Evolutionary conservation across 1,140 invertebrate genomes (phyloP).

Genomic region (Temnothorax curvispinosus): DNA sequence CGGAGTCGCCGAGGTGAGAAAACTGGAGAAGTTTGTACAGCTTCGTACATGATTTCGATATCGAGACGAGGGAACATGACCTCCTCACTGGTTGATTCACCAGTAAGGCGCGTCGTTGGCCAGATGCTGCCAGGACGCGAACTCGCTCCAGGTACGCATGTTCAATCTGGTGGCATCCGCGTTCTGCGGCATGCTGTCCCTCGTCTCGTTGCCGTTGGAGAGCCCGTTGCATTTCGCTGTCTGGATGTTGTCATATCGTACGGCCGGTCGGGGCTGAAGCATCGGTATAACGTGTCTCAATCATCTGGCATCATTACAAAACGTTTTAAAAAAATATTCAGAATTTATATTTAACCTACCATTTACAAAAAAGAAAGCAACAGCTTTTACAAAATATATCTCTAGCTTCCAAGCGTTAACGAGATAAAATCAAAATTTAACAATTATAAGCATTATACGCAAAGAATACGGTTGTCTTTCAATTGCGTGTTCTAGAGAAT

Average conservation of each 20-base stretch:
- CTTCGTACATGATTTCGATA: constrained; percentile 65
- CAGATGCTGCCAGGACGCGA: constrained; percentile 91
- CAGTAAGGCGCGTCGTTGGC: constrained; percentile 90
- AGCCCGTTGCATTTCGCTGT: constrained; percentile 51
- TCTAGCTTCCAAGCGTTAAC: neutral
- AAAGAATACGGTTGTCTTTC: neutral
- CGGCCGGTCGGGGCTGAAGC: constrained; percentile 61
- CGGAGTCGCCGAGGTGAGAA: constrained; percentile 42
- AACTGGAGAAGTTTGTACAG: constrained; percentile 67
- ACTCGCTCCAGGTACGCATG: constrained; percentile 89
- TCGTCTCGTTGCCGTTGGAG: constrained; percentile 41
- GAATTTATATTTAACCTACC: neutral
- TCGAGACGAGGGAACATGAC: constrained; percentile 31
- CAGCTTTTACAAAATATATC: neutral
- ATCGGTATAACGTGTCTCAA: constrained; percentile 11
- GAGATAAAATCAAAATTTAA: neutral
- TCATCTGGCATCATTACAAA: neutral
- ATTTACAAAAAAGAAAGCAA: neutral
- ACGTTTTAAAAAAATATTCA: neutral
- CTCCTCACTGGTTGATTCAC: constrained; percentile 83
- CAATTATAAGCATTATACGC: neutral
- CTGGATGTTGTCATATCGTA: constrained; percentile 63
- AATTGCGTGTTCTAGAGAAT: neutral
- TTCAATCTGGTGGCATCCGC: constrained; percentile 86
- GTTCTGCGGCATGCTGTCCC: constrained; percentile 49